Percentiles rank a stretch among this genome's conserved stretches.
Conservation (phyloP, 1,140 invertebrate species). For the Portunus trituberculatus region DNA sequence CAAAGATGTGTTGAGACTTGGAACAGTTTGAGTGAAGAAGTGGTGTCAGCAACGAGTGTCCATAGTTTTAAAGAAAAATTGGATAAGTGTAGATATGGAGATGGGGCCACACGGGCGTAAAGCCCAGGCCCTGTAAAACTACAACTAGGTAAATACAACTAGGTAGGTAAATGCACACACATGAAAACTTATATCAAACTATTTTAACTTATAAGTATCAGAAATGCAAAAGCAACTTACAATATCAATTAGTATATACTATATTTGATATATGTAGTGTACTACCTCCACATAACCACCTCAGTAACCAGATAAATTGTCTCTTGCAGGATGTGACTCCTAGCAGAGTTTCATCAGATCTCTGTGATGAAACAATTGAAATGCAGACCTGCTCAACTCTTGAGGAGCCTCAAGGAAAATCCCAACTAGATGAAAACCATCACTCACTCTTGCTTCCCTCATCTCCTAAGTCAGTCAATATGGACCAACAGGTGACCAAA, state of each 20-base stretch:
- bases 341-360: constrained; percentile 25
- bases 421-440: not conserved
- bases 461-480: not conserved
- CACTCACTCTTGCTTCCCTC: not conserved
- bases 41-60: too few relatives aligned
- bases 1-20: too few relatives aligned
- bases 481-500: not conserved
- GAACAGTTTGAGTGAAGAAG: too few relatives aligned
- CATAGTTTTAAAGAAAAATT: too few relatives aligned
- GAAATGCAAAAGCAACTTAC: not conserved
- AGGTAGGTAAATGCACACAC: too few relatives aligned
- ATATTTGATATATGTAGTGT: not conserved
- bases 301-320: not conserved
- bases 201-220: not conserved
- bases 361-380: constrained; percentile 56
- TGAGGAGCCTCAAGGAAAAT: not conserved
- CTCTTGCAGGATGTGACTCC: constrained; percentile 32
- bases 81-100: too few relatives aligned
- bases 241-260: not conserved
- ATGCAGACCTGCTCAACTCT: not conserved
- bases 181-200: not conserved
- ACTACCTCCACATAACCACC: not conserved
- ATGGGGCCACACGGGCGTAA: too few relatives aligned
- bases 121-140: too few relatives aligned
- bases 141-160: too few relatives aligned